Percentiles rank a stretch among this genome's conserved stretches.
These are phyloP conservation scores for Entomyzon cyanotis DNA, from an alignment of 2,113 vertebrate species.

Conservation along the genomic window DNA sequence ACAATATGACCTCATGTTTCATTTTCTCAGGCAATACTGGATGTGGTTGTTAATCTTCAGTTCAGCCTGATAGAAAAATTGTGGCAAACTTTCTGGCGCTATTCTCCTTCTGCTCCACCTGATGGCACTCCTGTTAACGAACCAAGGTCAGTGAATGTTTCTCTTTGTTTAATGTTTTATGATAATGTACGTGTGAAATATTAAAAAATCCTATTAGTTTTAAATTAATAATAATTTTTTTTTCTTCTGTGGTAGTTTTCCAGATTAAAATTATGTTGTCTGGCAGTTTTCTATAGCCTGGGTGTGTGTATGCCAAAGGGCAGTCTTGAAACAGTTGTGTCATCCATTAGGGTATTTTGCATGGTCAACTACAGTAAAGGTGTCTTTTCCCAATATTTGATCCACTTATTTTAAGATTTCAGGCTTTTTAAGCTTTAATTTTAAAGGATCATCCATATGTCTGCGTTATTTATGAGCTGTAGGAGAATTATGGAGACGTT, in stretches of 20 bases:
- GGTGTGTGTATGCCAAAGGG: not conserved
- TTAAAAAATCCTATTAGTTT: not conserved
- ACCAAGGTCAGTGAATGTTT: constrained; percentile 69
- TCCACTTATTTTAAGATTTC: not conserved
- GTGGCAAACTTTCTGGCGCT: constrained; percentile 88
- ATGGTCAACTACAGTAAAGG: not conserved
- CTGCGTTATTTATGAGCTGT: not conserved
- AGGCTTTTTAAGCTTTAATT: too few species aligned
- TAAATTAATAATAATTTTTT: constrained; percentile 45
- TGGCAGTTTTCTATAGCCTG: not conserved
- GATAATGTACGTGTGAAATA: not conserved
- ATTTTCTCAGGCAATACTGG: constrained; percentile 80
- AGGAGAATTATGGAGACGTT: constrained; percentile 18
- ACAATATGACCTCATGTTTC: not conserved
- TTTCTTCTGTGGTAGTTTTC: not conserved
- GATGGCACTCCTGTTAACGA: constrained; percentile 81
- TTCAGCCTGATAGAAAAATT: constrained; percentile 87
- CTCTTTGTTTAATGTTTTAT: not conserved
- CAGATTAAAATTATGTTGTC: not conserved
- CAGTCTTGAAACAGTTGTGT: not conserved
- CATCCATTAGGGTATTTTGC: not conserved
- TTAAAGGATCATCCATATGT: constrained; percentile 20
- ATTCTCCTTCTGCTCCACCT: constrained; percentile 79
- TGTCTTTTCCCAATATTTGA: not conserved
- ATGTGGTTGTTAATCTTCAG: constrained; percentile 85